Evolutionary conservation across 2,797 vertebrate genomes (phyloP), one percentile per base, ranked within the genome.

Genomic region (Chlorospingus semifuscus): DNA sequence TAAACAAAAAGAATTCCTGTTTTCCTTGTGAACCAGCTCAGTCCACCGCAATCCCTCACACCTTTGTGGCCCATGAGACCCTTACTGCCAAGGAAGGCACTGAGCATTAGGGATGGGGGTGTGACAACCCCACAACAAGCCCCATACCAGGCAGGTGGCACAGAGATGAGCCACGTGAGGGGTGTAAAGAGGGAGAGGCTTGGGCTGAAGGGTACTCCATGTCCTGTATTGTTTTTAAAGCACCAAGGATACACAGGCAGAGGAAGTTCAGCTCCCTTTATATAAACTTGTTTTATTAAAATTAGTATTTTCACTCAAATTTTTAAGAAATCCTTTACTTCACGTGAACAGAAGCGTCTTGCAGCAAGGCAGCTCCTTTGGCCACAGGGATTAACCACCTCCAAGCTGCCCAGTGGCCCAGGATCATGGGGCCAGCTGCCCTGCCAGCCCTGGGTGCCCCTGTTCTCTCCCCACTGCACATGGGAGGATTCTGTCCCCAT

Each of bases 281-380:
- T 92, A 90, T 39, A 95, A 95, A 96, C 34, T n/a, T 59, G 14
- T 39, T 95, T 94, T 95, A 97, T 94, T 96, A 92, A 95, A 96
- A 94, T 63, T 79, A 70, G 36, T 79, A 23, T 82, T 93, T 95
- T 84, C 78, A 63, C 44, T 83, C 32, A 8, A 26, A 20, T 41
- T 59, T 69, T 91, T 15, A 86, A 83, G 83, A 83, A 87, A 63
- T 53, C 75, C 70, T 93, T 94, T 92, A 90, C 81, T 93, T 87
- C 52, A 52, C 4, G 0, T 8, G 50, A 79, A 49, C 47, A 84
- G 53, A 87, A 90, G 70, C 23, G 8, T 64, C 59, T 71, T 0
- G 1, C 34, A 69, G 75, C 66, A 49, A 63, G 69, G 65, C 42
- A 60, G 41, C 55, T 18, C 41, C 39, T 47, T 11, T 3, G 29